Evolutionary conservation across 2,797 vertebrate genomes (phyloP).

Genomic region (Sternotherus odoratus): DNA sequence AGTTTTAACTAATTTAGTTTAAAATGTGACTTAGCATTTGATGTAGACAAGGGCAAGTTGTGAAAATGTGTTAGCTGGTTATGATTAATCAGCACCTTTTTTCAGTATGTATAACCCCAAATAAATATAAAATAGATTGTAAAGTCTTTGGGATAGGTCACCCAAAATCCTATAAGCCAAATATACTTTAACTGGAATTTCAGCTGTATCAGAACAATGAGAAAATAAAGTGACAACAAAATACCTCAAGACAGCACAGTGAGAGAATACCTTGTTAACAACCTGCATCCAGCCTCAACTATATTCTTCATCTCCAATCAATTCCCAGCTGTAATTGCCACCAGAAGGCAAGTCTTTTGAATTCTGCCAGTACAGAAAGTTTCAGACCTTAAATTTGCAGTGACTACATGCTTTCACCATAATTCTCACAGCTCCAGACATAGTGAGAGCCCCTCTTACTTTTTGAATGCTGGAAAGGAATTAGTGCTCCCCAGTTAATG

Average conservation of each 20-base stretch:
- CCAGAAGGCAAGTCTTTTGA: fast-evolving
- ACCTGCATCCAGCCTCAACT: background rate
- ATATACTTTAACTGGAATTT: background rate
- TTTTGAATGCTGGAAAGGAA: background rate
- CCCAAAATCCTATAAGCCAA: background rate
- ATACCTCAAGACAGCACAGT: background rate
- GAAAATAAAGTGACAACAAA: background rate
- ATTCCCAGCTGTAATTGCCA: background rate
- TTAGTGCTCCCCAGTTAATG: background rate
- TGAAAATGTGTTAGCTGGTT: background rate
- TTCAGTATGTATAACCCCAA: background rate
- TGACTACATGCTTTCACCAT: background rate
- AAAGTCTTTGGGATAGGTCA: background rate
- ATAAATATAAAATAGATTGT: background rate
- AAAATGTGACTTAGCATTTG: background rate
- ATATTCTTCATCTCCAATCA: background rate
- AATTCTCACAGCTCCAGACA: background rate
- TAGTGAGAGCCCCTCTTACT: background rate
- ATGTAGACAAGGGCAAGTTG: background rate
- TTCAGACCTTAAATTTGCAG: background rate
- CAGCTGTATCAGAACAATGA: background rate
- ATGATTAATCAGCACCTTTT: background rate
- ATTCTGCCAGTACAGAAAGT: background rate
- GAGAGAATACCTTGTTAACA: background rate
- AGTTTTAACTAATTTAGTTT: background rate